phyloP scores from a whole-genome alignment of 35 echinoderm and acorn worm genomes.

The Heliocidaris erythrogramma region DNA sequence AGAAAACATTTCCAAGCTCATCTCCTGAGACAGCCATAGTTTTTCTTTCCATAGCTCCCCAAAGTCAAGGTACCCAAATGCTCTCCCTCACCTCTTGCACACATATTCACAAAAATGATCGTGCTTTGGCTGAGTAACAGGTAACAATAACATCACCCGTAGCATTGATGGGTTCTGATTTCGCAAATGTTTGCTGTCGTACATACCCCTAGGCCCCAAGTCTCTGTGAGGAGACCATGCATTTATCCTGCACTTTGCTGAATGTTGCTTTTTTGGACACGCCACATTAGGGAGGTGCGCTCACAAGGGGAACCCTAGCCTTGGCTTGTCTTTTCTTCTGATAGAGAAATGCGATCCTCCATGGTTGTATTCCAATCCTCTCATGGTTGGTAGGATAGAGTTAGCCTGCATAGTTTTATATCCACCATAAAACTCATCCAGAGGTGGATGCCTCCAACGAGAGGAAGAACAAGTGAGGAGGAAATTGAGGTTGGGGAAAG shows the following conservation, averaged over 20 bases:
- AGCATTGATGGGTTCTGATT: neutral
- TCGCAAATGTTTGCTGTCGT: conserved; percentile 29
- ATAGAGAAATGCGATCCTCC: neutral
- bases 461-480: neutral
- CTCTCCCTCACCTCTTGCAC: neutral
- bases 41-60: neutral
- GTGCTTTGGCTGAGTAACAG: neutral
- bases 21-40: neutral
- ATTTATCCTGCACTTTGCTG: neutral
- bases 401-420: neutral
- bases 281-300: neutral
- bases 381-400: neutral
- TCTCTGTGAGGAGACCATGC: neutral
- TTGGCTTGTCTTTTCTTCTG: neutral
- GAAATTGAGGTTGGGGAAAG: neutral
- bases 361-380: neutral
- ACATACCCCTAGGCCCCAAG: neutral
- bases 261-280: neutral
- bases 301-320: neutral
- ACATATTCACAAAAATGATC: neutral
- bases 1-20: neutral
- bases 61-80: neutral
- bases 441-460: neutral
- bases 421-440: neutral
- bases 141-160: conserved; percentile 13